Evolutionary conservation across 1,140 invertebrate species (phyloP).

Genomic region (Cherax quadricarinatus): DNA sequence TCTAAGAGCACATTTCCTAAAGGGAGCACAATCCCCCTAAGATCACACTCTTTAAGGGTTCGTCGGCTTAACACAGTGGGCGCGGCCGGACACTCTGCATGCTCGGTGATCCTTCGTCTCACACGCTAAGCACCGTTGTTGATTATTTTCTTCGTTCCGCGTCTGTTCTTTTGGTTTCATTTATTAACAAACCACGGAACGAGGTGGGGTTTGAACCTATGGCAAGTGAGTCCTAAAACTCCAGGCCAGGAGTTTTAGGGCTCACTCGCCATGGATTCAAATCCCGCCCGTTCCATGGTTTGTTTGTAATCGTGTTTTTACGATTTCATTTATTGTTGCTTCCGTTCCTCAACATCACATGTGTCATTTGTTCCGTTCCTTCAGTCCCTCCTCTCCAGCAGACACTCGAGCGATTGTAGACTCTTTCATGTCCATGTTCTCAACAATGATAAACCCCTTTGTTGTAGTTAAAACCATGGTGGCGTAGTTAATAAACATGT

Average conservation of each 20-base stretch:
- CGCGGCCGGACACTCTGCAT: constrained; percentile 44
- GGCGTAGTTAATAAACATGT: too few species aligned
- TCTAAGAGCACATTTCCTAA: background rate
- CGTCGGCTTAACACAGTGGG: constrained; percentile 21
- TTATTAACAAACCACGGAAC: background rate
- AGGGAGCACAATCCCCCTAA: background rate
- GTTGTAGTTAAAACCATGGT: background rate
- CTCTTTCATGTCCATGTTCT: too few species aligned
- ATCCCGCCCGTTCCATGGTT: too few species aligned
- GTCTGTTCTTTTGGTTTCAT: constrained; percentile 38
- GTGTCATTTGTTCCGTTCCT: constrained; percentile 45
- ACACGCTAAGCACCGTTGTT: constrained; percentile 62
- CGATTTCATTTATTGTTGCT: constrained; percentile 36
- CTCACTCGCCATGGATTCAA: too few species aligned
- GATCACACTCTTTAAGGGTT: background rate
- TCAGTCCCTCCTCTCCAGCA: background rate
- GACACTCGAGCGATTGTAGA: background rate
- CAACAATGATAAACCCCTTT: background rate
- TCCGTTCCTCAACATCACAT: constrained; percentile 63
- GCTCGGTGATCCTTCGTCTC: constrained; percentile 27
- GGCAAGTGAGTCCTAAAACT: too few species aligned
- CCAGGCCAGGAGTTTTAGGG: too few species aligned
- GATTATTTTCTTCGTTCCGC: constrained; percentile 37
- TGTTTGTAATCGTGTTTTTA: too few species aligned
- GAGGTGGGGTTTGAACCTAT: too few species aligned